Evolutionary conservation across 2,113 vertebrate genomes (phyloP).

Genomic region (Platycercus adscitus): DNA sequence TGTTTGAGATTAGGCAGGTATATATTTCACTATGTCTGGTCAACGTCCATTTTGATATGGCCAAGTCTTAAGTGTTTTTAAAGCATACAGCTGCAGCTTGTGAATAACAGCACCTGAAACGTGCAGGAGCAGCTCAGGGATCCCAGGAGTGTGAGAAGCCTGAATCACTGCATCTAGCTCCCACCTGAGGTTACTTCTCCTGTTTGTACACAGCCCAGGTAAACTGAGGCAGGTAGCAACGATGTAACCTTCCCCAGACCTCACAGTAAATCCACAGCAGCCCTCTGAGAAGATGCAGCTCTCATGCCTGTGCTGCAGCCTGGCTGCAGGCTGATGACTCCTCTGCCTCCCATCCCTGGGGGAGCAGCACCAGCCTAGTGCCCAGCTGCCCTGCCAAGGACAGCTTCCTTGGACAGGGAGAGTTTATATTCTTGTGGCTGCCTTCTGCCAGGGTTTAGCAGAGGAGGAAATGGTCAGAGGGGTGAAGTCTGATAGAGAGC

Average conservation of each 20-base stretch:
- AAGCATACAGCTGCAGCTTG: background rate
- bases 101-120: background rate
- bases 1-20: background rate
- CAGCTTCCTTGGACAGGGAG: background rate
- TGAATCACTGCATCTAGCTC: background rate
- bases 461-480: background rate
- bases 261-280: background rate
- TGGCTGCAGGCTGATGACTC: background rate
- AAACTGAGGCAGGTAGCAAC: background rate
- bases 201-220: background rate
- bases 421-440: background rate
- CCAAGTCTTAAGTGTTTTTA: constrained; percentile 8
- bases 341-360: rapidly evolving
- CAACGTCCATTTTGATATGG: background rate
- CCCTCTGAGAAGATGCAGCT: background rate
- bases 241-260: background rate
- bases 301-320: rapidly evolving
- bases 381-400: background rate
- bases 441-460: background rate
- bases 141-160: background rate
- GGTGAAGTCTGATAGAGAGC: background rate
- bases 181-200: background rate
- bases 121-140: background rate
- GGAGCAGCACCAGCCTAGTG: background rate
- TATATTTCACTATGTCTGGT: constrained; percentile 16